A percentile compares a stretch with the other conserved stretches of the same genome.
phyloP scores from a whole-genome alignment of 2,113 vertebrate genomes.

The Copsychus sechellarum region DNA sequence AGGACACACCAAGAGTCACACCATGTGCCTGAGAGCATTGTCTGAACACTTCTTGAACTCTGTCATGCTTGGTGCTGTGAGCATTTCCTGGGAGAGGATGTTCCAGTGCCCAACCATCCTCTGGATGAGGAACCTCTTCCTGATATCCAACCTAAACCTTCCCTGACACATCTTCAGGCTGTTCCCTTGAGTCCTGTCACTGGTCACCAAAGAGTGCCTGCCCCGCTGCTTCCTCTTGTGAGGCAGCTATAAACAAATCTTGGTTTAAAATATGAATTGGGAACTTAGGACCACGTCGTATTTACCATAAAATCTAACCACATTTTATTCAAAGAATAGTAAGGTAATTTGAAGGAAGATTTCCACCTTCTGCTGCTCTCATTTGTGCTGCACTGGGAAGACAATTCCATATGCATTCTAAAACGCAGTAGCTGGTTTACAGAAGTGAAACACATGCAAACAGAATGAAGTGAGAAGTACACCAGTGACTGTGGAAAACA shows the following conservation, averaged over 20 bases:
- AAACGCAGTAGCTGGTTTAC: neutral
- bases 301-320: neutral
- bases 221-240: neutral
- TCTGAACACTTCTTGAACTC: neutral
- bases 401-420: neutral
- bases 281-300: neutral
- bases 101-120: neutral
- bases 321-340: neutral
- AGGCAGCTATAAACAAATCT: neutral
- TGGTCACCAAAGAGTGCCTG: neutral
- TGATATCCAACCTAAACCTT: neutral
- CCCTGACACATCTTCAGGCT: neutral
- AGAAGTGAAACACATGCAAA: neutral
- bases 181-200: neutral
- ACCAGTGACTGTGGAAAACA: neutral
- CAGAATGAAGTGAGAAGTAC: neutral
- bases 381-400: neutral
- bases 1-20: neutral
- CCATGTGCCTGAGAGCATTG: neutral
- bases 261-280: neutral
- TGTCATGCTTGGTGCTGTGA: neutral
- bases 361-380: neutral
- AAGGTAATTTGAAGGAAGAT: neutral
- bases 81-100: accelerated
- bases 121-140: neutral